Conservation (phyloP, 2,113 vertebrate species). For the Heterocephalus glaber region DNA sequence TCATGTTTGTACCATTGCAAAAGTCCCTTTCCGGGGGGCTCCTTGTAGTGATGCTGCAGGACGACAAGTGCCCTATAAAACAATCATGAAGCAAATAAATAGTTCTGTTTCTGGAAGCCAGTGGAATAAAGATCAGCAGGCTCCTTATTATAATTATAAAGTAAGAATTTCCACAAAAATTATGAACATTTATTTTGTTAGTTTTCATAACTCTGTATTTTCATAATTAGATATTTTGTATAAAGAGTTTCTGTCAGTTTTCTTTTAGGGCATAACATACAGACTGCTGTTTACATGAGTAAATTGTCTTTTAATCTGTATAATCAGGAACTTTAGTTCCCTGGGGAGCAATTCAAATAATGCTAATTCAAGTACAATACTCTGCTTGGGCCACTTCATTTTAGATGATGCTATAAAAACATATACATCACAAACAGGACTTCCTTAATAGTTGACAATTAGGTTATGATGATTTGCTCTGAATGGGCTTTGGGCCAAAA, state of each 20-base stretch:
- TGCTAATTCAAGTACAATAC: background rate
- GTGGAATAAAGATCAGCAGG: constrained; percentile 91
- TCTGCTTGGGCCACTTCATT: constrained; percentile 5
- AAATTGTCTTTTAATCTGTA: constrained; percentile 47
- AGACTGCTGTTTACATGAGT: constrained; percentile 8
- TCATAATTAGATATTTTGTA: constrained; percentile 4
- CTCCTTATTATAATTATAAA: constrained; percentile 94
- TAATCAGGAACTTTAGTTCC: constrained; percentile 44
- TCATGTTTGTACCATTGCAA: constrained; percentile 88
- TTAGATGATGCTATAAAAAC: constrained; percentile 35
- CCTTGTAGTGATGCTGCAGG: constrained; percentile 96
- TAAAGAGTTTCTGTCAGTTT: constrained; percentile 21
- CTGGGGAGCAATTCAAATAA: constrained; percentile 35
- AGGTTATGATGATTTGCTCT: constrained; percentile 20
- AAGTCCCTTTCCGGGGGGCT: constrained; percentile 93
- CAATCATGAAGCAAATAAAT: constrained; percentile 91
- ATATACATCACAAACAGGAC: background rate
- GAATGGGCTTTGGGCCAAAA: background rate
- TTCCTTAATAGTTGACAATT: constrained; percentile 36
- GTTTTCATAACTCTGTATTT: constrained; percentile 22
- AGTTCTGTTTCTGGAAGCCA: constrained; percentile 89
- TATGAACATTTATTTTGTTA: constrained; percentile 29
- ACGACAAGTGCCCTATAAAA: constrained; percentile 89
- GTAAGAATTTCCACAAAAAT: constrained; percentile 76
- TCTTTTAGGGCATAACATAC: constrained; percentile 2